phyloP scores from a whole-genome alignment of 37 sponge, comb jelly and placozoan genomes.

The Mnemiopsis leidyi region DNA sequence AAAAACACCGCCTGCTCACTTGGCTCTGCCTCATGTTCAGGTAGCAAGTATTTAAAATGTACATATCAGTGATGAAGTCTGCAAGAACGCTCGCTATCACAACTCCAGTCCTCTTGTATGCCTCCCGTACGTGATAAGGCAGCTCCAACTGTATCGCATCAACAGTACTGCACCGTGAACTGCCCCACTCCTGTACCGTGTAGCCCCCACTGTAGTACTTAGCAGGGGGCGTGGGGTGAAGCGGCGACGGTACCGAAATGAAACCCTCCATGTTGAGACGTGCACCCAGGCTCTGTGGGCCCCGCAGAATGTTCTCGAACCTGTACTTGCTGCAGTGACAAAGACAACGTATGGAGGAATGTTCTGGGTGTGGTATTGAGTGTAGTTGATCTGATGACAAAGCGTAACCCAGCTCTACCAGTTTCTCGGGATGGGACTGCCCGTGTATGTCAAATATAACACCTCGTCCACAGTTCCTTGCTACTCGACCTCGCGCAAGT shows the following conservation, averaged over 20 bases:
- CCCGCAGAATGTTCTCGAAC: constrained; percentile 57
- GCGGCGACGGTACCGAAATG: not conserved
- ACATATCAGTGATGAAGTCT: constrained; percentile 61
- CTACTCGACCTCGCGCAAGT: not conserved
- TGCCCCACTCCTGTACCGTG: constrained; percentile 61
- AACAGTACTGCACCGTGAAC: not conserved
- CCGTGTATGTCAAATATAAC: constrained; percentile 57
- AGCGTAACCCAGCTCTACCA: constrained; percentile 46
- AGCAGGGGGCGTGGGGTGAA: constrained; percentile 2
- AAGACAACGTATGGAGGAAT: constrained; percentile 20
- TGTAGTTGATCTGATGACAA: constrained; percentile 32
- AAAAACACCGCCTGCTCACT: not conserved
- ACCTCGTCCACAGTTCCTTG: not conserved
- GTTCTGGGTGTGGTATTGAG: not conserved
- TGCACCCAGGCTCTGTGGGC: constrained; percentile 35
- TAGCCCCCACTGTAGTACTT: constrained; percentile 57
- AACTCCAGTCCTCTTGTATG: not conserved
- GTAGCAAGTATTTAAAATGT: constrained; percentile 6
- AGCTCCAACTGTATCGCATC: constrained; percentile 47
- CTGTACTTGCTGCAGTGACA: not conserved
- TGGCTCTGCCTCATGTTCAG: not conserved
- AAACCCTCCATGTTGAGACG: constrained; percentile 15
- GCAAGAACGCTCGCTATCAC: constrained; percentile 17
- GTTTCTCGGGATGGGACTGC: constrained; percentile 52
- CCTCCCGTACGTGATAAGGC: not conserved